Evolutionary conservation across 2,888 invertebrate species (phyloP), one percentile per base, ranked within the genome.

Genomic region (Neocrepidodera transversa): DNA sequence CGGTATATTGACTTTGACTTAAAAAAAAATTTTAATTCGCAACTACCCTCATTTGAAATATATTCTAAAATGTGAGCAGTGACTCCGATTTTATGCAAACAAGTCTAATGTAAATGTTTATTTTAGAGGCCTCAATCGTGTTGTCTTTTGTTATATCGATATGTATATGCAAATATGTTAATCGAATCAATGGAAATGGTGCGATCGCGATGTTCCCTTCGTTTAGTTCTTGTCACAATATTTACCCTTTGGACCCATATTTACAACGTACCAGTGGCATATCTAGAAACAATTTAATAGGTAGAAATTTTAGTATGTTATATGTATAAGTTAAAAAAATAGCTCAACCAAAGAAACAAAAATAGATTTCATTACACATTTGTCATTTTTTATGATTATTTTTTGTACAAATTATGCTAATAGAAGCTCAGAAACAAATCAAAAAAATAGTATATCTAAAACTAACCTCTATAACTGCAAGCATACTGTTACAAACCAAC

Each of bases 181-280:
- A 66, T 66, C 55, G 60, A 66, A 66, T 66, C 55, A 62, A 52
- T 23, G 51, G 55, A 52, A 55, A 52, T 2, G 50, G 54, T 50
- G 50, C 35, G 49, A 42, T 54, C 48, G 42, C 20, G 49, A 35
- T 51, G 56, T 49, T 55, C 64, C 63, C 62, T 66, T 60, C 62
- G 62, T 63, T 61, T 62, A 56, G 62, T 66, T 65, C 71, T 71
- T 70, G 68, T 68, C 70, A 71, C 68, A 72, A 72, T 72, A 72
- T 72, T 72, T 71, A 72, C 72, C 69, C 71, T 71, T 67, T 68
- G 64, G 48, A 63, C 60, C 58, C 56, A 43, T 48, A 17, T 35
- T 38, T 51, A 30, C 32, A 40, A 43, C 55, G 40, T 10, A 20
- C 20, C 45, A 54, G 47, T 18, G 23, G 54, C 49, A 54, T 47